Base-by-base conservation (phyloP, 2,797 vertebrate genomes). In the Lagorchestes hirsutus region DNA sequence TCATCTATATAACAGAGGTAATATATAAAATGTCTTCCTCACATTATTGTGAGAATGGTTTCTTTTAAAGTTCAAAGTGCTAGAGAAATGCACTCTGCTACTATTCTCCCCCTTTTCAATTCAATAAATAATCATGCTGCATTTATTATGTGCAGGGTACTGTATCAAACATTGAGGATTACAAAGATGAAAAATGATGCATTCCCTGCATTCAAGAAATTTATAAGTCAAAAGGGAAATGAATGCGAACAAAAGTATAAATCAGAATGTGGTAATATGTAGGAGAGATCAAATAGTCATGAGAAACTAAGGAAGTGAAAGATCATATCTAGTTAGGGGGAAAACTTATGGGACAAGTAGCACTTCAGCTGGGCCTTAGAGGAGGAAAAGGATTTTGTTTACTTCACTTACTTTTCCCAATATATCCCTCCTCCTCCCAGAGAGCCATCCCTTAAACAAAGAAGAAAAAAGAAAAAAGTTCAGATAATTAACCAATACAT, bases 401-500 rank as follows among this genome's bases (percentile, higher is more conserved):
- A 46, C 74, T 87, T 87, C 74, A 87, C 74, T 87, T 87, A 87
- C 74, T 87, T 87, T 87, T 87, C 74, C 74, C 74, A 87, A 87
- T 12, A 87, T 50, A 87, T 87, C 74, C 74, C 74, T 87, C 74
- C 74, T 87, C 74, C 74, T 87, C 74, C 74, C 74, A 87, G 74
- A 87, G 74, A 87, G 74, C 74, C 74, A 87, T 87, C 74, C 40
- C 74, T 87, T 87, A 87, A 87, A 87, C 24, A 87, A 87, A 87
- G 74, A 87, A 87, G 74, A 87, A 87, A 87, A 82, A 50, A 87
- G 40, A 87, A 50, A 87, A 87, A 87, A 87, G 74, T 87, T 87
- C 74, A 87, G 74, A 87, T 87, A 87, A 46, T 50, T 87, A 87
- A 40, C 40, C 40, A 87, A 87, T 24, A 87, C 74, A 87, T 87